Base-by-base conservation (phyloP, 2,797 vertebrate species). In the Anisognathus igniventris region DNA sequence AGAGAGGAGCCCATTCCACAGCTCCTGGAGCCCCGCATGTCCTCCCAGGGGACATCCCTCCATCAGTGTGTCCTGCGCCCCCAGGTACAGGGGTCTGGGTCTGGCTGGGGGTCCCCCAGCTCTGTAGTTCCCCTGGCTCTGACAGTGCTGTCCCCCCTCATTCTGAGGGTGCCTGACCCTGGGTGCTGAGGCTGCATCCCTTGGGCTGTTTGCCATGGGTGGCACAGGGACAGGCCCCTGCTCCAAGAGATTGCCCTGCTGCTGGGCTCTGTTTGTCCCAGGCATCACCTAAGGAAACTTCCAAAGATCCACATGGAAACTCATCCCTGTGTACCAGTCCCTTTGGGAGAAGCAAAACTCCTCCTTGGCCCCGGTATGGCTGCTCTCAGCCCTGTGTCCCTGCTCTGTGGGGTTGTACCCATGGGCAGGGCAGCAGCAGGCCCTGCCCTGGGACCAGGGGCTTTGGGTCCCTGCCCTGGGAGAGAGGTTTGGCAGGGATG, bases 401-500 rank as follows among this genome's bases (percentile, higher is more conserved):
- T 33, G 64, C 33, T 40, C 57, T 35, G 14, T 30, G n/a, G n/a
- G 17, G 17, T 2, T 76, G n/a, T 25, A 15, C 42, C 70, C 64
- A 3, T 1, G 28, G 54, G n/a, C 48, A 82, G 50, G 33, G 48
- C 28, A 76, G 50, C 44, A 37, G 42, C 39, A 37, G n/a, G 21
- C n/a, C 21, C 50, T 76, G 44, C 44, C 37, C 44, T 10, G 37
- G 71, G 21, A 39, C 57, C 64, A 27, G 44, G 44, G 12, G 8
- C 56, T 76, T 5, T 64, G 50, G 23, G 62, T 5, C 23, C 44
- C 44, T n/a, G 50, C 35, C 37, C 23, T 0, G 10, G 31, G 8
- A 66, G 28, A 0, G 0, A 16, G 24, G 6, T 28, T 79, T 0
- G 0, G 51, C 60, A 67, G 75, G 31, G 44, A 73, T 7, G 3